Percentiles rank a stretch among this genome's conserved stretches.
phyloP scores from a whole-genome alignment of 1,140 invertebrate species.

The Oncopeltus fasciatus region DNA sequence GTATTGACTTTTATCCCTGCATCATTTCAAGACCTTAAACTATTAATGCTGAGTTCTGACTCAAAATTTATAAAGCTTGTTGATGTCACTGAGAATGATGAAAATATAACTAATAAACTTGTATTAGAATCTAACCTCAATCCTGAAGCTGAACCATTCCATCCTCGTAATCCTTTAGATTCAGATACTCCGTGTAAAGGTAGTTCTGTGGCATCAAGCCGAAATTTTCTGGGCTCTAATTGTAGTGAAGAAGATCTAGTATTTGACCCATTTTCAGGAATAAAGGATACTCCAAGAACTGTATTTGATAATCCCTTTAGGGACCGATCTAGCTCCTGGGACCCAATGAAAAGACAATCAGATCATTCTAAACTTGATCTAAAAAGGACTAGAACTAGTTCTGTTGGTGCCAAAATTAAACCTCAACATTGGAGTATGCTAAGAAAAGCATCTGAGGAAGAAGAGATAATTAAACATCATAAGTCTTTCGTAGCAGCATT shows the following conservation, averaged over 20 bases:
- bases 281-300: background rate
- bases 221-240: background rate
- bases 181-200: background rate
- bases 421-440: slow-evolving; percentile 21
- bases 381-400: slow-evolving; percentile 21
- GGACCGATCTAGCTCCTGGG: slow-evolving; percentile 25
- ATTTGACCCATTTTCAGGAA: slow-evolving; percentile 8
- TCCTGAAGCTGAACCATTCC: slow-evolving; percentile 18
- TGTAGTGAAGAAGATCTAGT: slow-evolving; percentile 7
- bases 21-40: slow-evolving; percentile 38
- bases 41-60: slow-evolving; percentile 28
- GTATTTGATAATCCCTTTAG: slow-evolving; percentile 20
- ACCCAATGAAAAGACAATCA: slow-evolving; percentile 21
- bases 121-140: slow-evolving; percentile 14
- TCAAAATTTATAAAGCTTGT: slow-evolving; percentile 23
- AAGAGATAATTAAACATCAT: background rate
- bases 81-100: background rate
- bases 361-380: slow-evolving; percentile 17
- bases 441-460: slow-evolving; percentile 6
- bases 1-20: slow-evolving; percentile 55
- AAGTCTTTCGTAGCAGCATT: slow-evolving; percentile 24
- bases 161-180: background rate
- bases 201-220: background rate
- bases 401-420: slow-evolving; percentile 24
- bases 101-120: background rate